Conservation (phyloP, 2,888 invertebrate genomes). For the Galeruca laticollis region DNA sequence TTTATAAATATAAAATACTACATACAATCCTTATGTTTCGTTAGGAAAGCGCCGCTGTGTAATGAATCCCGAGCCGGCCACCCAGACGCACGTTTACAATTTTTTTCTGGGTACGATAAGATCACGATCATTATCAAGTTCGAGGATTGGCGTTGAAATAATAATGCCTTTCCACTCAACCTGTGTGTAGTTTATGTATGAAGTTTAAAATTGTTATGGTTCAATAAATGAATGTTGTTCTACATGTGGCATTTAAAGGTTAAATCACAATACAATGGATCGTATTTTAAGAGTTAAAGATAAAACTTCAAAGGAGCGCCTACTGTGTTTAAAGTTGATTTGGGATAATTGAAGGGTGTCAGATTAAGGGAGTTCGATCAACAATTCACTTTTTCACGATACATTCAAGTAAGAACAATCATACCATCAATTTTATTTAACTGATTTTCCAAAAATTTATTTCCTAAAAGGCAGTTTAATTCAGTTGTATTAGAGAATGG, state of each 20-base stretch:
- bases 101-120: slow-evolving; percentile 27
- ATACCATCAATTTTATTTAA: background rate
- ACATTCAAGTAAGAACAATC: background rate
- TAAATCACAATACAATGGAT: slow-evolving; percentile 15
- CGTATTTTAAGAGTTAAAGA: slow-evolving; percentile 10
- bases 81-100: slow-evolving; percentile 38
- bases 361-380: background rate
- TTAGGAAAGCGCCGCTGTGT: background rate
- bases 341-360: slow-evolving; percentile 1
- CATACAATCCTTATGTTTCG: background rate
- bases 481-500: no score
- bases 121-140: slow-evolving; percentile 37
- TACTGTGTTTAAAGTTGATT: slow-evolving; percentile 1
- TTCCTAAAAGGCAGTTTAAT: background rate
- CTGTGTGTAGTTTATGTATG: slow-evolving; percentile 23
- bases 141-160: slow-evolving; percentile 38
- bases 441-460: background rate
- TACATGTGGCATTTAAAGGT: slow-evolving; percentile 8
- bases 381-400: background rate
- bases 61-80: slow-evolving; percentile 33
- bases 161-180: slow-evolving; percentile 33
- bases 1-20: background rate
- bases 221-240: slow-evolving; percentile 29
- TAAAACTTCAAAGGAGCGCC: slow-evolving; percentile 5
- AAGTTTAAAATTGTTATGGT: slow-evolving; percentile 33